Base-by-base conservation (phyloP, 2,888 invertebrate species). In the Cecidostiba fungosa region DNA sequence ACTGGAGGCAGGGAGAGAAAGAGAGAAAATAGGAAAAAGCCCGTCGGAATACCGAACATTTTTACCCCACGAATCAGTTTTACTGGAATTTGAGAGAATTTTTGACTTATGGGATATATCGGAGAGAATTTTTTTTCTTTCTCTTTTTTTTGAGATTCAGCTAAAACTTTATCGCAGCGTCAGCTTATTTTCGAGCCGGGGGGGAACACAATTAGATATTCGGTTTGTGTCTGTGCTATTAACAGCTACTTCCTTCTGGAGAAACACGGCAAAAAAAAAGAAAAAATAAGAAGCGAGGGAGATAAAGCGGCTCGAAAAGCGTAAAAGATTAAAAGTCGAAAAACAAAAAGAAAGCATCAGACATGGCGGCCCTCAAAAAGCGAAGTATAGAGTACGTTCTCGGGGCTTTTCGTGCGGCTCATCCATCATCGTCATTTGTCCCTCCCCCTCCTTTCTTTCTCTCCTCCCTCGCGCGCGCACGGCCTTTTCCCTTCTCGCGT, bases 401-500 rank as follows among this genome's bases (percentile, higher is more conserved):
- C 89, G 90, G 89, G 90, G 89, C 91, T 92, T 92, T 92, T 92
- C 91, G 90, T 91, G 90, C 91, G 90, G 91, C 90, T 91, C 91
- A 93, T 93, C 90, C 92, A 92, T 93, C 93, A 93, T 93, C 93
- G 92, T 93, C 93, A 92, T 90, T 90, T 90, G 89, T 90, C 89
- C 90, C 87, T 84, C 84, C 85, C 78, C 50, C 54, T 14, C 3
- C 47, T 66, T 69, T 19, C 73, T 14, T 72, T 32, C 23, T 6
- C 26, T 16, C 47, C 43, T 73, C 66, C 77, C 82, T 78, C 82
- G 32, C 78, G 39, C 74, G 36, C 66, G 23, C 43, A 70, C 70
- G 54, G 78, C 82, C 82, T 78, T 79, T 73, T 79, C 69, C 79
- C 82, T 79, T 66, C 19, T 50, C 70, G 59, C 82, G 77, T 73